Evolutionary conservation across 1,140 invertebrate species (phyloP), one percentile per base, ranked within the genome.

Genomic region (Drosophila fuyamai): DNA sequence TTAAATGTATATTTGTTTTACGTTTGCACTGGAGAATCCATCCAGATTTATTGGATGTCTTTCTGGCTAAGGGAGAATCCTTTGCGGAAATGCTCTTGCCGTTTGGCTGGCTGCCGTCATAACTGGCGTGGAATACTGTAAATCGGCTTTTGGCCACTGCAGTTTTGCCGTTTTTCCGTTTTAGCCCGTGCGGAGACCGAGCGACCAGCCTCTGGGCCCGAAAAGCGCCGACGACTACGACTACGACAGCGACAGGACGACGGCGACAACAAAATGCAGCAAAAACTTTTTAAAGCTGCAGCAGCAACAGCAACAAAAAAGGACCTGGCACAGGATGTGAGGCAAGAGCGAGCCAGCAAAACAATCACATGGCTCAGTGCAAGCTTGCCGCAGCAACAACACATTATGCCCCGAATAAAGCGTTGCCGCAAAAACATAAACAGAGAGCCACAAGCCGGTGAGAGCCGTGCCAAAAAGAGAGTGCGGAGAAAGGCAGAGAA

Each of bases 111-210:
- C 76, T 85, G 82, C 83, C 81, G 84, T 88, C 83, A 88, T 88
- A 88, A 88, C 83, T 88, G 83, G 79, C 79, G 62, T 70, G 86
- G 78, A 89, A 83, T 89, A 88, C 80, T 89, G 84, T 88, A 88
- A 89, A 89, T 89, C 85, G 85, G 84, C 84, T 89, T 89, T 89
- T 84, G 82, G 80, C 77, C 84, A 89, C 77, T 74, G 77, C 77
- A 76, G 67, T 60, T 47, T 57, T 71, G 50, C 68, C 65, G 51
- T 71, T 71, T 68, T 61, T 68, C 67, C 74, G 50, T 55, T 72
- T 56, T 47, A 14, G 70, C 50, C 50, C 55, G 75, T 71, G 63
- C 79, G 85, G 73, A 71, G 84, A 85, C 75, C 85, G 76, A 89
- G 77, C 80, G 77, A 72, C 68, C 84, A 88, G 84, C 84, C 84